phyloP scores from a whole-genome alignment of 2,797 vertebrate species.

The Sparus aurata region DNA sequence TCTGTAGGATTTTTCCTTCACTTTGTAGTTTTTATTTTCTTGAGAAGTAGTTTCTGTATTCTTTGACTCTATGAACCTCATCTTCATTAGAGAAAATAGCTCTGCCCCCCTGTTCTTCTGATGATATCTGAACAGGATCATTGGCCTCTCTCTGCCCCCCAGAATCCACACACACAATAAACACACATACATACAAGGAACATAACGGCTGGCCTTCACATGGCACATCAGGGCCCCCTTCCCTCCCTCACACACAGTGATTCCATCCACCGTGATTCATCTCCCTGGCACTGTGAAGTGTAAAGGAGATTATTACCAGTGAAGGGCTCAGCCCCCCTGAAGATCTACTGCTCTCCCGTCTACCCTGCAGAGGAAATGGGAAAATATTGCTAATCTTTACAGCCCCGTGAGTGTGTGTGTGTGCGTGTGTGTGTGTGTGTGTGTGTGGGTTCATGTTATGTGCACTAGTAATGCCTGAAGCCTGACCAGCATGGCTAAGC shows the following conservation, averaged over 20 bases:
- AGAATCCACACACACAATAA: slow-evolving; percentile 16
- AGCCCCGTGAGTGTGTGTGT: slow-evolving; percentile 42
- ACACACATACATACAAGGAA: slow-evolving; percentile 23
- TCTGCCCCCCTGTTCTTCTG: slow-evolving; percentile 2
- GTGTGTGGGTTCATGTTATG: slow-evolving; percentile 55
- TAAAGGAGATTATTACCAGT: slow-evolving; percentile 79
- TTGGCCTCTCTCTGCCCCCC: slow-evolving; percentile 44
- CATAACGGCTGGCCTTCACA: slow-evolving; percentile 52
- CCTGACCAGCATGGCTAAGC: slow-evolving; percentile 74
- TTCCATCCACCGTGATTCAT: slow-evolving; percentile 71
- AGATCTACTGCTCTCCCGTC: slow-evolving; percentile 70
- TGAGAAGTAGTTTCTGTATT: not conserved
- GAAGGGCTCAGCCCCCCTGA: slow-evolving; percentile 66
- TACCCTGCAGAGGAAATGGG: slow-evolving; percentile 75
- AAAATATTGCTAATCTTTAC: slow-evolving; percentile 83
- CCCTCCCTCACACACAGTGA: slow-evolving; percentile 51
- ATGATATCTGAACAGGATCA: slow-evolving; percentile 33
- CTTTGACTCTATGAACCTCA: not conserved
- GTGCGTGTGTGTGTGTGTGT: slow-evolving; percentile 20
- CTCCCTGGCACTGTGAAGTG: slow-evolving; percentile 70
- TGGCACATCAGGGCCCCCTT: slow-evolving; percentile 41
- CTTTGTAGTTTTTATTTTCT: not conserved
- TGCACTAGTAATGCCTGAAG: slow-evolving; percentile 58
- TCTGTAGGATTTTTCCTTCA: not conserved
- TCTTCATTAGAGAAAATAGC: slow-evolving; percentile 12